Conservation (phyloP, 2,888 invertebrate genomes). For the Ormyrus thymus region DNA sequence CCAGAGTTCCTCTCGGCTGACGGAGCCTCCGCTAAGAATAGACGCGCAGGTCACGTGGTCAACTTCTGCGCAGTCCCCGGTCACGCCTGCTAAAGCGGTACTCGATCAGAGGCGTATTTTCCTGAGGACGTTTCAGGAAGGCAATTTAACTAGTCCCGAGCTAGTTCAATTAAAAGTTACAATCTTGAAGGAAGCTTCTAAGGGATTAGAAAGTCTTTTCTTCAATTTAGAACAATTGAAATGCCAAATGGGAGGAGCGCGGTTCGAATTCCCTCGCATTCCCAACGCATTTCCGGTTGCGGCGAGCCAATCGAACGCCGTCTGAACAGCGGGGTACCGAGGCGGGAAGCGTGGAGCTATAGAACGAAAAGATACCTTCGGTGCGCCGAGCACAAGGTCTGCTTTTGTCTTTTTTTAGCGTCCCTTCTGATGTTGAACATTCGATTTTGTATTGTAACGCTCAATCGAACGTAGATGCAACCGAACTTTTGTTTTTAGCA, state of each 20-base stretch:
- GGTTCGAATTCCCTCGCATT: constrained; percentile 37
- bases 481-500: background rate
- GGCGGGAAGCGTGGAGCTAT: background rate
- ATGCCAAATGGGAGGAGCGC: background rate
- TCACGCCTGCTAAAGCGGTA: constrained; percentile 30
- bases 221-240: no score
- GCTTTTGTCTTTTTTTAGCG: constrained; percentile 3
- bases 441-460: background rate
- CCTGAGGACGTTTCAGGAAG: background rate
- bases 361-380: no score
- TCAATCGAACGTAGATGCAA: background rate
- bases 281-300: constrained; percentile 11
- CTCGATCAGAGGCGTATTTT: background rate
- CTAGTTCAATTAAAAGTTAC: no score
- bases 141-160: no score
- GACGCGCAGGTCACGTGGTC: constrained; percentile 72
- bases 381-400: background rate
- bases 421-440: background rate
- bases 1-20: constrained; percentile 62
- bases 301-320: constrained; percentile 3
- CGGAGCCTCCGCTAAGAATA: constrained; percentile 71
- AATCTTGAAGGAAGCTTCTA: no score
- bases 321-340: background rate
- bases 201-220: no score
- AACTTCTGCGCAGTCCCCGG: constrained; percentile 66